Base-by-base conservation (phyloP, 2,113 vertebrate genomes). In the Poecile atricapillus region DNA sequence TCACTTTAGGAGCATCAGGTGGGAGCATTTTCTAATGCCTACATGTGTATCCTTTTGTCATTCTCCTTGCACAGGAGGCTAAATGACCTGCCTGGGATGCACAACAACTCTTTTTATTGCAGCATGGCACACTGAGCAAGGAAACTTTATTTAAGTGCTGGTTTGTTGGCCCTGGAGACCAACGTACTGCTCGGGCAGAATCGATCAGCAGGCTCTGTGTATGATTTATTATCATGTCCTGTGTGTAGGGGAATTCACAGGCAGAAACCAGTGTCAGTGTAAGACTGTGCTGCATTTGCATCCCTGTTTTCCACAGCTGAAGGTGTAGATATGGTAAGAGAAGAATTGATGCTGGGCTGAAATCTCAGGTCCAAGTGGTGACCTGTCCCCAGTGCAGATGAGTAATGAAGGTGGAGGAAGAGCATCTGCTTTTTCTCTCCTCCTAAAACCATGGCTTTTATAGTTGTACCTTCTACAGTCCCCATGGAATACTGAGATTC, bases 71-170 rank as follows among this genome's bases (percentile, higher is more conserved):
- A 68, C n/a, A 58, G 70, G 60, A 80, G 73, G 35, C 85, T 93
- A 70, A 93, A 90, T 47, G 85, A 90, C 83, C 85, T 93, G 56
- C 37, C 68, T 78, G 68, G 64, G 53, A 83, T 78, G 53, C 76
- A 87, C 60, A 90, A 35, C 28, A 89, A 86, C 41, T 86, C 81
- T 88, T 62, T 82, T 93, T 74, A 31, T 81, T 87, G 62, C 73
- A 86, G 56, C 16, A 49, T 70, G 85, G 69, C 47, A 63, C 7
- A 5, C 10, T 74, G 74, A 93, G 52, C 41, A 92, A 88, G 69
- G 68, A 88, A 95, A 95, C 76, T 94, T 93, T 81, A 64, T 88
- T 88, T 90, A 90, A 90, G 69, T 83, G 73, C 71, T 73, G 47
- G 35, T 86, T 89, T 94, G 70, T 43, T 86, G 73, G 83, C 85